phyloP scores from a whole-genome alignment of 2,797 vertebrate genomes.

The Hephaestus fuliginosus region DNA sequence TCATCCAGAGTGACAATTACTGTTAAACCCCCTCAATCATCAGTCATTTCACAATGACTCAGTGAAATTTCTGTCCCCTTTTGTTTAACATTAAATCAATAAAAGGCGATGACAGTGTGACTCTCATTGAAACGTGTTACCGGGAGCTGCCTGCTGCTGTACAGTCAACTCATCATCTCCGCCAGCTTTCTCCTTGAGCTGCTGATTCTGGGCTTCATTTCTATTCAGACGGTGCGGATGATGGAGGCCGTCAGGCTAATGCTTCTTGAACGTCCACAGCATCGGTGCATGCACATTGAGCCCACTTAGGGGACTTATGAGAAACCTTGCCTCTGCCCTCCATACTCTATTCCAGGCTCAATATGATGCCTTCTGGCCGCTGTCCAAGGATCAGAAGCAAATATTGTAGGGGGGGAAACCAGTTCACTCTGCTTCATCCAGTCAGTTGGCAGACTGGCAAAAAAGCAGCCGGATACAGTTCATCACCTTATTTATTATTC shows the following conservation, averaged over 20 bases:
- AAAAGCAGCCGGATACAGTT: slow-evolving; percentile 66
- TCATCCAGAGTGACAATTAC: slow-evolving; percentile 67
- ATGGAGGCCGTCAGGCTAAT: slow-evolving; percentile 62
- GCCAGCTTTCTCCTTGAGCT: slow-evolving; percentile 47
- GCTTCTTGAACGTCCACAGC: slow-evolving; percentile 64
- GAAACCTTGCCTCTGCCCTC: slow-evolving; percentile 75
- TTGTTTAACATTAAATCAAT: slow-evolving; percentile 50
- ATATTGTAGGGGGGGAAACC: slow-evolving; percentile 58
- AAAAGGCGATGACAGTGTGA: slow-evolving; percentile 18
- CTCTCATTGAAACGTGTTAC: slow-evolving; percentile 52
- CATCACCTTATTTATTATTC: slow-evolving; percentile 74
- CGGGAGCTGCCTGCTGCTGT: slow-evolving; percentile 25
- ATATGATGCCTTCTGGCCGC: slow-evolving; percentile 71
- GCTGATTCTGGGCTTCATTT: slow-evolving; percentile 57
- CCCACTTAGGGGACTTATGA: slow-evolving; percentile 77
- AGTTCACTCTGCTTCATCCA: slow-evolving; percentile 70
- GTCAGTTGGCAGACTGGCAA: slow-evolving; percentile 65
- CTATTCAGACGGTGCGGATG: slow-evolving; percentile 58
- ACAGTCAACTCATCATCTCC: slow-evolving; percentile 40
- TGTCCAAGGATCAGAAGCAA: slow-evolving; percentile 71
- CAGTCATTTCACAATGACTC: slow-evolving; percentile 53
- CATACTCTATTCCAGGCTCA: slow-evolving; percentile 78
- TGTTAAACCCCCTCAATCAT: slow-evolving; percentile 43
- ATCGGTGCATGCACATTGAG: slow-evolving; percentile 57
- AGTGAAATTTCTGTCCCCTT: slow-evolving; percentile 32